Conservation (phyloP, 2,797 vertebrate genomes). For the Botia kubotai region DNA sequence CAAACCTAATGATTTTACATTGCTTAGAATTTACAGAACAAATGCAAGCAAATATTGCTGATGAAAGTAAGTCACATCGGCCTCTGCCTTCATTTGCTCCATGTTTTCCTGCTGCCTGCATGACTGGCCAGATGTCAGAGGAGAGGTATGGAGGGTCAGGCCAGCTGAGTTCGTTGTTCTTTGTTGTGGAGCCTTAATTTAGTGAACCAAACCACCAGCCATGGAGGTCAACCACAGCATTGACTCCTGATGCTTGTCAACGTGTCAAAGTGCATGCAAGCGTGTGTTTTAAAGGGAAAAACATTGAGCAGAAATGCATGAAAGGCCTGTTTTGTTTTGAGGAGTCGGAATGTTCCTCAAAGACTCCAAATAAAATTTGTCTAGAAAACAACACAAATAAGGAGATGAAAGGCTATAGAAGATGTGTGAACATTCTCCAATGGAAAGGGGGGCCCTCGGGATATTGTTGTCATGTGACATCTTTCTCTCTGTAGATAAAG, state of each 20-base stretch:
- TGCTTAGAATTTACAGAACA: neutral
- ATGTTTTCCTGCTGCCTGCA: conserved; percentile 43
- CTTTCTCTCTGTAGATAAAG: conserved; percentile 61
- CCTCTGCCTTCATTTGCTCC: conserved; percentile 43
- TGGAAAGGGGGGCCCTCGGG: conserved; percentile 63
- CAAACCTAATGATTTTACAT: neutral
- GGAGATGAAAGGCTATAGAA: neutral
- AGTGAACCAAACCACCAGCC: conserved; percentile 67
- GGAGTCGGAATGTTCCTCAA: conserved; percentile 61
- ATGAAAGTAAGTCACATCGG: neutral
- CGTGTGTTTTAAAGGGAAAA: conserved; percentile 61
- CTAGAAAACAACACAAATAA: conserved; percentile 52
- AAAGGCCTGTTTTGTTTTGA: conserved; percentile 66
- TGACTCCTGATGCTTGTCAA: conserved; percentile 72
- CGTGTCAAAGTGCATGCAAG: conserved; percentile 72
- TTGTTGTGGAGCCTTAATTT: conserved; percentile 65
- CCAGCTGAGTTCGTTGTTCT: conserved; percentile 66
- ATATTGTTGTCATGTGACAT: conserved; percentile 69
- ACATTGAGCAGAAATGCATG: conserved; percentile 60
- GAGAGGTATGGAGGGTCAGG: conserved; percentile 50
- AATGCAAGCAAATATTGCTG: neutral
- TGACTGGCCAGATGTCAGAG: conserved; percentile 63
- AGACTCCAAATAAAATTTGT: conserved; percentile 68
- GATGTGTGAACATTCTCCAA: conserved; percentile 54
- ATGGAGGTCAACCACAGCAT: conserved; percentile 69